Evolutionary conservation across 2,797 vertebrate species (phyloP).

Genomic region (Oryzias sinensis): DNA sequence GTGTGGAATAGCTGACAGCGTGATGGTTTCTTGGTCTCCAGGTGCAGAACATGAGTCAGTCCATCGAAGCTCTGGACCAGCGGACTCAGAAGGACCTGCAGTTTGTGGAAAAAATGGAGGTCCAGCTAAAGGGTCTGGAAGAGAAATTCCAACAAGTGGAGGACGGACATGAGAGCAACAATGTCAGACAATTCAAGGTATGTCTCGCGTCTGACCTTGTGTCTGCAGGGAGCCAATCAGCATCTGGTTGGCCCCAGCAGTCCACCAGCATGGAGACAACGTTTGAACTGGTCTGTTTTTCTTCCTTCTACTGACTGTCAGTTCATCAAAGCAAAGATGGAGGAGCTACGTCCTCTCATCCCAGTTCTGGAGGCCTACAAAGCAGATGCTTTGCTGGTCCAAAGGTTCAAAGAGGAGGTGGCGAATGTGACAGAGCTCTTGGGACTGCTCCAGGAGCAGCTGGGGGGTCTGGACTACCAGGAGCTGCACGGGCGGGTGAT

Average conservation of each 20-base stretch:
- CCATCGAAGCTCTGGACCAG: conserved; percentile 93
- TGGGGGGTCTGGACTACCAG: conserved; percentile 95
- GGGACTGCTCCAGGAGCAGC: conserved; percentile 92
- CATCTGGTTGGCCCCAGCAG: too few relatives aligned
- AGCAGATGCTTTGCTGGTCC: conserved; percentile 94
- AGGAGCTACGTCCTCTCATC: conserved; percentile 65
- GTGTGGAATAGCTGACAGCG: neutral
- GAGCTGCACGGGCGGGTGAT: conserved; percentile 92
- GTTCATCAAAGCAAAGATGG: conserved; percentile 70
- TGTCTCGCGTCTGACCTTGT: neutral
- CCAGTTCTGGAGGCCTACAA: conserved; percentile 87
- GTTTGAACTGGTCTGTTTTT: neutral
- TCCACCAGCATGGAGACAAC: neutral
- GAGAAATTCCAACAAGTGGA: conserved; percentile 94
- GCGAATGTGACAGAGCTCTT: conserved; percentile 94
- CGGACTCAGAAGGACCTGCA: conserved; percentile 91
- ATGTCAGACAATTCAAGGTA: conserved; percentile 95
- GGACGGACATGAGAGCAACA: conserved; percentile 90
- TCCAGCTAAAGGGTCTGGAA: conserved; percentile 90
- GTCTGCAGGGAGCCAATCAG: neutral
- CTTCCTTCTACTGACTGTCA: conserved; percentile 23
- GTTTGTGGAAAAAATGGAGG: conserved; percentile 96
- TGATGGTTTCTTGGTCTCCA: conserved; percentile 48
- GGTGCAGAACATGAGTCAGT: conserved; percentile 98
- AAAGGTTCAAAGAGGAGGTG: conserved; percentile 96